Evolutionary conservation across 2,797 vertebrate genomes (phyloP).

Genomic region (Microcaecilia unicolor): DNA sequence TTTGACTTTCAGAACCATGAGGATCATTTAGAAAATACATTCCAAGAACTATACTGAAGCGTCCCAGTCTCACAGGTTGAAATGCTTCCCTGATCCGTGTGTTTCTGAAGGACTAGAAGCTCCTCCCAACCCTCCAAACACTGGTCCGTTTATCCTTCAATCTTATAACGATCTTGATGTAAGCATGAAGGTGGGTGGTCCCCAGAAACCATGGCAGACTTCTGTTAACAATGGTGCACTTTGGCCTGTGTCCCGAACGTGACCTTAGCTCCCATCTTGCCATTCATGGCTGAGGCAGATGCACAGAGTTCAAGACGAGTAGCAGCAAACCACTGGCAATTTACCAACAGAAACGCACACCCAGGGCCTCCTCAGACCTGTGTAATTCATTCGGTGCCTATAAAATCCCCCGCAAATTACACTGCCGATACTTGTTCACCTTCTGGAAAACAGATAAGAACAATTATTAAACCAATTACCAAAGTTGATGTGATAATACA

Average conservation of each 20-base stretch:
- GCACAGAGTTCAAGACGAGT: background rate
- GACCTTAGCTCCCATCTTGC: background rate
- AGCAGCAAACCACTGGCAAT: slow-evolving; percentile 30
- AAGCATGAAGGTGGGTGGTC: slow-evolving; percentile 3
- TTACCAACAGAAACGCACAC: slow-evolving; percentile 2
- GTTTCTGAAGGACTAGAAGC: slow-evolving; percentile 13
- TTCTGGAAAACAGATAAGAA: slow-evolving; percentile 57
- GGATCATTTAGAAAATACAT: slow-evolving; percentile 27
- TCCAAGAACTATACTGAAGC: slow-evolving; percentile 18
- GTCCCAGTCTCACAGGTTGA: slow-evolving; percentile 7
- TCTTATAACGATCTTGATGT: background rate
- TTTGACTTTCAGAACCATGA: slow-evolving; percentile 5
- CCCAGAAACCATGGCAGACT: background rate
- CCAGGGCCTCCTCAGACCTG: background rate
- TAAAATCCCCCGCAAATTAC: slow-evolving; percentile 30
- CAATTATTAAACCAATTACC: background rate
- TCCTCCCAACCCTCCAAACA: slow-evolving; percentile 6
- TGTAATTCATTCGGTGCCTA: slow-evolving; percentile 1
- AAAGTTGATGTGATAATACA: slow-evolving; percentile 12
- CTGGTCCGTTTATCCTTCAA: background rate
- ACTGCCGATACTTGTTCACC: slow-evolving; percentile 89
- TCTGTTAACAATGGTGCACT: too few species aligned
- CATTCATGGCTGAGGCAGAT: background rate
- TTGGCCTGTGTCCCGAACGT: too few species aligned
- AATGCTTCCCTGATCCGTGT: slow-evolving; percentile 13